Percentiles rank a stretch among this genome's conserved stretches.
phyloP scores from a whole-genome alignment of 35 echinoderm and acorn worm genomes.

The Lytechinus pictus region DNA sequence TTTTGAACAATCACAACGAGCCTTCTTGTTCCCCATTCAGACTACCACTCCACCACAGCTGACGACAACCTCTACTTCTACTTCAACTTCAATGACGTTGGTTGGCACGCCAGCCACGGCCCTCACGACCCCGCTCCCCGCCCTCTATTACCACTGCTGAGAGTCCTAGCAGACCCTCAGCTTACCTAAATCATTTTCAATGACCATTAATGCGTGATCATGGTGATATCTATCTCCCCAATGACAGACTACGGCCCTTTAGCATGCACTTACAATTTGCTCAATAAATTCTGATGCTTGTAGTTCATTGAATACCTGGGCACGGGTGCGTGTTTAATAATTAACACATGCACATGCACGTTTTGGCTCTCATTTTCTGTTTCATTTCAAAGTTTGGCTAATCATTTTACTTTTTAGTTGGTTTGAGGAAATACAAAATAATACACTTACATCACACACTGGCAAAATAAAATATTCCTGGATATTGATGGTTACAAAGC shows the following conservation, averaged over 20 bases:
- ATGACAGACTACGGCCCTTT: background rate
- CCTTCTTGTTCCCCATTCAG: slow-evolving; percentile 28
- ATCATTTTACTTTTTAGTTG: background rate
- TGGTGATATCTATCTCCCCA: background rate
- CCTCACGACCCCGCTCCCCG: slow-evolving; percentile 14
- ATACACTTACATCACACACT: background rate
- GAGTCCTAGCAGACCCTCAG: slow-evolving; percentile 20
- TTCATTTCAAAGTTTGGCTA: background rate
- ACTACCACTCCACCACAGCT: slow-evolving; percentile 40
- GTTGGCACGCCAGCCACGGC: background rate
- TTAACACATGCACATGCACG: background rate
- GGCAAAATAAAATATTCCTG: background rate
- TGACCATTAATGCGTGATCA: background rate
- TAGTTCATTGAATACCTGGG: background rate
- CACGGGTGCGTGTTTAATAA: background rate
- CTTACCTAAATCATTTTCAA: background rate
- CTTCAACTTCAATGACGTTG: slow-evolving; percentile 18
- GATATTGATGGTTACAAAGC: no score
- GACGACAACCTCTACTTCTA: background rate
- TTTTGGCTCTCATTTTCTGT: background rate
- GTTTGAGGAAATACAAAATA: background rate
- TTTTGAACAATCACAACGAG: slow-evolving; percentile 32
- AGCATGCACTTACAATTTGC: background rate
- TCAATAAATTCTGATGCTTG: background rate
- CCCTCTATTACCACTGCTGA: background rate